Conservation (phyloP, 2,113 vertebrate genomes). For the Candoia aspera region DNA sequence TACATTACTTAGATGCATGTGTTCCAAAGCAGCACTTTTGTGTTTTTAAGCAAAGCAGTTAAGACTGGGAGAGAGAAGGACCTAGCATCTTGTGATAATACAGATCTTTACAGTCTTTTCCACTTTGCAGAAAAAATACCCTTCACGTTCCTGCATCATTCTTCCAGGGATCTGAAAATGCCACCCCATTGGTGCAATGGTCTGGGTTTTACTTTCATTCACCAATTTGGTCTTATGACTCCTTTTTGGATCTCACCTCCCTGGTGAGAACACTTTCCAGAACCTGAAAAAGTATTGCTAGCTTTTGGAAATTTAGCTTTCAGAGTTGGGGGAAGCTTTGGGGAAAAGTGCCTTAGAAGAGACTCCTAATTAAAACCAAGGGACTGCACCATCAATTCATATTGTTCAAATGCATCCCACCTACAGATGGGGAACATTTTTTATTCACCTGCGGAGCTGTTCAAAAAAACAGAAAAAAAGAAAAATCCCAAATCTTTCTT, state of each 20-base stretch:
- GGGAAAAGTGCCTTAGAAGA: conserved; percentile 45
- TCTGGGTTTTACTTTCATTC: not conserved
- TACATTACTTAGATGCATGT: conserved; percentile 49
- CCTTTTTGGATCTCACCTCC: not conserved
- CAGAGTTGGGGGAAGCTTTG: conserved; percentile 39
- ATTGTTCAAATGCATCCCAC: conserved; percentile 52
- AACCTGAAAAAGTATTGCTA: conserved; percentile 37
- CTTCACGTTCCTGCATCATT: conserved; percentile 19
- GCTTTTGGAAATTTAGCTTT: conserved; percentile 33
- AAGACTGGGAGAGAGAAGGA: conserved; percentile 40
- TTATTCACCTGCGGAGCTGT: conserved; percentile 35
- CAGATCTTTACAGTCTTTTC: conserved; percentile 49
- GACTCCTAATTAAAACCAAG: conserved; percentile 70
- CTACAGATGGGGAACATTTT: conserved; percentile 53
- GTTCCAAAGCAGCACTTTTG: conserved; percentile 40
- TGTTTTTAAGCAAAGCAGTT: conserved; percentile 60
- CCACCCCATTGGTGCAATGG: not conserved
- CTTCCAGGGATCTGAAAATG: conserved; percentile 50
- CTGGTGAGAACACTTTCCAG: conserved; percentile 25
- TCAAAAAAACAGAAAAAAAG: conserved; percentile 45
- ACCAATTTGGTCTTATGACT: not conserved
- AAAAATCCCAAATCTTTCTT: conserved; percentile 54
- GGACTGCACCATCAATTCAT: conserved; percentile 41
- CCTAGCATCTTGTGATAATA: conserved; percentile 45
- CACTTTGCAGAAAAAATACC: conserved; percentile 30